Conservation (phyloP, 2,797 vertebrate species). For the Eutrigla gurnardus region DNA sequence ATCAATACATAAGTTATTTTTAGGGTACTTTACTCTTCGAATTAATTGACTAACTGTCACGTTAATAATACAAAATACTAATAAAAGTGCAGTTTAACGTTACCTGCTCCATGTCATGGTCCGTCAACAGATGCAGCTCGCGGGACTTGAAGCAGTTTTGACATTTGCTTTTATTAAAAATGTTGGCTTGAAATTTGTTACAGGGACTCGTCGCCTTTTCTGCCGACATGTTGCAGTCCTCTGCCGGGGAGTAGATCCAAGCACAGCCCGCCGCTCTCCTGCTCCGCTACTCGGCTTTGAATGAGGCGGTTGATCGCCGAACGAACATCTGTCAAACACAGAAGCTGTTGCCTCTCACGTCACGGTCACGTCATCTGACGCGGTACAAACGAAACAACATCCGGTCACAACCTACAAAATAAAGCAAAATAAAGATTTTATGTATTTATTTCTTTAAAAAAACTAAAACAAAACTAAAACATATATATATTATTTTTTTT, state of each 20-base stretch:
- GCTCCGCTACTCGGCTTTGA: constrained; percentile 6
- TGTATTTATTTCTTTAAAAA: background rate
- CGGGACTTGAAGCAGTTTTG: constrained; percentile 95
- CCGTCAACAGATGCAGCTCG: constrained; percentile 88
- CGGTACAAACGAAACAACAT: background rate
- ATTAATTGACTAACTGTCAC: background rate
- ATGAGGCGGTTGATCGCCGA: constrained; percentile 10
- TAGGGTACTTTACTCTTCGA: background rate
- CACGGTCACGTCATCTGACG: constrained; percentile 19
- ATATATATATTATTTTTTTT: background rate
- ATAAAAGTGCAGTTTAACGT: background rate
- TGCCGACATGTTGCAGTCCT: constrained; percentile 81
- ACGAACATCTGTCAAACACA: constrained; percentile 68
- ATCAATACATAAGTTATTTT: background rate
- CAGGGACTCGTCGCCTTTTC: constrained; percentile 86
- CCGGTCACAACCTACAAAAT: constrained; percentile 33
- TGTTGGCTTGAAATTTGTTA: constrained; percentile 90
- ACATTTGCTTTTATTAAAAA: constrained; percentile 93
- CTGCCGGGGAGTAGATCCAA: background rate
- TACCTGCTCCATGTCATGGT: constrained; percentile 88
- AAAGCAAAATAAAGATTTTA: constrained; percentile 2
- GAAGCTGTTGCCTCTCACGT: constrained; percentile 22
- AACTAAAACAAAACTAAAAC: background rate
- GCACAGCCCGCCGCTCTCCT: background rate
- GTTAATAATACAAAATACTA: background rate